Percentiles rank a stretch among this genome's conserved stretches.
phyloP scores from a whole-genome alignment of 2,888 invertebrate species.

The Anorthoa munda region DNA sequence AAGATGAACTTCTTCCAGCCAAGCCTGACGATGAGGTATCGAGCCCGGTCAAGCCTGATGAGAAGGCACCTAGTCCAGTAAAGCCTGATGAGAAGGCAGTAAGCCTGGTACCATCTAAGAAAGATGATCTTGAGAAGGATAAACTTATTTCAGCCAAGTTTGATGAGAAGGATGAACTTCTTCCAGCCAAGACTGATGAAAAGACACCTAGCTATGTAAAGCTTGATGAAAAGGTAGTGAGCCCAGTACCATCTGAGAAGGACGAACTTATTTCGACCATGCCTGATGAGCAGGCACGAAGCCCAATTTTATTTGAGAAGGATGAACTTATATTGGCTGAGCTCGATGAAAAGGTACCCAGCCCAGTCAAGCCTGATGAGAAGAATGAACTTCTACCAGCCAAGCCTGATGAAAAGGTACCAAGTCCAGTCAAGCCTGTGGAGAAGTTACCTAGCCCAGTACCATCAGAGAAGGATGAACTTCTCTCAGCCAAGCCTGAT shows the following conservation, averaged over 20 bases:
- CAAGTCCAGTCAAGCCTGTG: slow-evolving; percentile 22
- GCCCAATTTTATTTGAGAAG: neutral
- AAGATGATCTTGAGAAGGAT: too few species aligned
- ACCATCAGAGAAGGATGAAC: neutral
- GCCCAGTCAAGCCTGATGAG: slow-evolving; percentile 18
- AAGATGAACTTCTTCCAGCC: neutral
- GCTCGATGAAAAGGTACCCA: neutral
- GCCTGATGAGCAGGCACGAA: neutral
- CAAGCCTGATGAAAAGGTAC: neutral
- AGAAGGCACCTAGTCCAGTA: too few species aligned
- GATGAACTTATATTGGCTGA: neutral
- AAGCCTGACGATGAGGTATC: neutral
- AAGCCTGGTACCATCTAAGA: neutral
- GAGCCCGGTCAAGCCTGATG: too few species aligned
- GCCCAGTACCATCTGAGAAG: neutral
- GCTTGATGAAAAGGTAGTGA: neutral
- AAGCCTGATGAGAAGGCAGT: neutral
- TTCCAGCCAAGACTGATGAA: too few species aligned
- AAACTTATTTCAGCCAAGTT: too few species aligned
- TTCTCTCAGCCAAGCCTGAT: neutral
- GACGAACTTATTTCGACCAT: neutral
- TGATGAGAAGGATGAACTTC: too few species aligned
- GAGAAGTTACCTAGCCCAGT: slow-evolving; percentile 30
- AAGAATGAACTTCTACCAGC: neutral
- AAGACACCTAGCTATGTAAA: neutral